Conservation (phyloP, 2,113 vertebrate genomes). For the Bostrychus sinensis region DNA sequence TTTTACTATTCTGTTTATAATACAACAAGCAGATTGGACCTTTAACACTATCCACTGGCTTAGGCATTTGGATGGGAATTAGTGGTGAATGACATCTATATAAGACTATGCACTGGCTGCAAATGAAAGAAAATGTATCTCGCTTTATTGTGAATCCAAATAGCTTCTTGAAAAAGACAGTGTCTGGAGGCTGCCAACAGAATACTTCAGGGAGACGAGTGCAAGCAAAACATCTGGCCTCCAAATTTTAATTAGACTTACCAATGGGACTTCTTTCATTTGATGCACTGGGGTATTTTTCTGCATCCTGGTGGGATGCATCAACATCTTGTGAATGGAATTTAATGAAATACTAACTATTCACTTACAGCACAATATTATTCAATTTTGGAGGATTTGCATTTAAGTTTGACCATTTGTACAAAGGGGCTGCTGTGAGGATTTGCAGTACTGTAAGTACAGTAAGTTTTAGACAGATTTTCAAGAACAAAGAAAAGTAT, state of each 20-base stretch:
- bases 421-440: not conserved
- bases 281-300: conserved; percentile 52
- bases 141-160: conserved; percentile 81
- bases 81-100: conserved; percentile 50
- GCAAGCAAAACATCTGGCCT: conserved; percentile 80
- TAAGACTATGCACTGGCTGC: conserved; percentile 67
- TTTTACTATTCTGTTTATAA: conserved; percentile 16
- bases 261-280: conserved; percentile 74
- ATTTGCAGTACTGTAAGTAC: not conserved
- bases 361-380: conserved; percentile 24
- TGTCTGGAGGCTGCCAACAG: conserved; percentile 69
- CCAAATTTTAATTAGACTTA: conserved; percentile 79
- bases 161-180: conserved; percentile 69
- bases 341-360: conserved; percentile 28
- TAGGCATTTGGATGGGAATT: conserved; percentile 36
- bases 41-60: conserved; percentile 21
- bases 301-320: conserved; percentile 61
- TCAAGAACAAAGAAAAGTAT: no score
- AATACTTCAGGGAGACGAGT: conserved; percentile 68
- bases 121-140: conserved; percentile 69
- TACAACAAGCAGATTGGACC: conserved; percentile 16
- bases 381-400: conserved; percentile 23
- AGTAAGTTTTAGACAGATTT: no score
- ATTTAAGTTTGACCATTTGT: conserved; percentile 14
- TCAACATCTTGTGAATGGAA: conserved; percentile 49